phyloP scores from a whole-genome alignment of 2,113 vertebrate species.

The Suncus etruscus region DNA sequence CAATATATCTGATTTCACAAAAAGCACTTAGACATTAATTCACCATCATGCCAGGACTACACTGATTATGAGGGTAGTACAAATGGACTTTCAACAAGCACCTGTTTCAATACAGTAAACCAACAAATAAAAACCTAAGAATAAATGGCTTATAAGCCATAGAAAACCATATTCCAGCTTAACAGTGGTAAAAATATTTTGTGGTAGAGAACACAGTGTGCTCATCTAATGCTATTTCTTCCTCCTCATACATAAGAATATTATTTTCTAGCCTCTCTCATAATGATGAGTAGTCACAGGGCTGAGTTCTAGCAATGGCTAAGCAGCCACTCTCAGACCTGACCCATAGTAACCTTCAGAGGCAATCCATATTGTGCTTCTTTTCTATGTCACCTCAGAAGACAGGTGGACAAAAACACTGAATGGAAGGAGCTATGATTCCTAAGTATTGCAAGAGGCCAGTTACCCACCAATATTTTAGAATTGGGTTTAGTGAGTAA shows the following conservation, averaged over 20 bases:
- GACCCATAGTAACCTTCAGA: background rate
- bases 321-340: background rate
- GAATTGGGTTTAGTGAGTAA: background rate
- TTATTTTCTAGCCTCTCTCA: background rate
- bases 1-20: background rate
- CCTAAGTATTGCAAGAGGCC: background rate
- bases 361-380: background rate
- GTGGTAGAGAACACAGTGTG: background rate
- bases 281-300: background rate
- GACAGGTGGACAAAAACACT: background rate
- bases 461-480: background rate
- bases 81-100: background rate
- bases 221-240: background rate
- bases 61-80: background rate
- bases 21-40: background rate
- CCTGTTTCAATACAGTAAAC: conserved; percentile 5
- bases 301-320: background rate
- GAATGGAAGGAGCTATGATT: background rate
- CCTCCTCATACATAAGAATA: background rate
- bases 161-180: background rate
- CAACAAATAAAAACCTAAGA: conserved; percentile 1
- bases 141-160: background rate
- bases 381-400: background rate
- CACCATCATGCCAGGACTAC: background rate
- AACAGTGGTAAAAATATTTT: background rate